phyloP scores from a whole-genome alignment of 1,140 invertebrate genomes.

The Oryctes rhinoceros region DNA sequence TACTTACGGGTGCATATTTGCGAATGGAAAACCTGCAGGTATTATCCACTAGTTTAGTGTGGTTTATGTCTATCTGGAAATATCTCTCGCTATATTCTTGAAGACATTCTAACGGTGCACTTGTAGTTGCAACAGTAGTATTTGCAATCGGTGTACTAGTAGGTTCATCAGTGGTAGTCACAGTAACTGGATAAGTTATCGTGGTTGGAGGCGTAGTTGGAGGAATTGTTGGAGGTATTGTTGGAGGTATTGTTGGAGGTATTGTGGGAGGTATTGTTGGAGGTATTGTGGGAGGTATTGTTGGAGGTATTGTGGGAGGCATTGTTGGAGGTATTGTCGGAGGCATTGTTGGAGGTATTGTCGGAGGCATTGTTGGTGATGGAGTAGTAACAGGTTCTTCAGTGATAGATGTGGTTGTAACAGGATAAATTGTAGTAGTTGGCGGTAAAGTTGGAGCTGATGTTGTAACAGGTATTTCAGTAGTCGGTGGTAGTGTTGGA shows the following conservation, averaged over 20 bases:
- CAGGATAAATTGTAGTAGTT: not conserved
- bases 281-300: not conserved
- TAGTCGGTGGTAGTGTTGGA: not conserved
- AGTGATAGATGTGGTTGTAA: not conserved
- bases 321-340: not conserved
- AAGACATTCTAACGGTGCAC: not conserved
- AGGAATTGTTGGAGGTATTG: not conserved
- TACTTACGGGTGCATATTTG: not conserved
- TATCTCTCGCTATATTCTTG: not conserved
- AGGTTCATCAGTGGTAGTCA: not conserved
- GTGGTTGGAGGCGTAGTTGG: not conserved
- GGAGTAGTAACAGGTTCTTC: not conserved
- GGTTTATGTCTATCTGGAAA: not conserved
- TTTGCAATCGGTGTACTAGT: not conserved
- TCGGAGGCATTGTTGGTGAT: not conserved
- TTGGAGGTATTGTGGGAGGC: slow-evolving; percentile 31
- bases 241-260: not conserved
- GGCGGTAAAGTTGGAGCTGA: not conserved
- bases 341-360: too few species aligned
- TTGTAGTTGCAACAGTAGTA: not conserved
- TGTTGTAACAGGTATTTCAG: not conserved
- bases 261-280: not conserved
- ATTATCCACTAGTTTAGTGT: not conserved
- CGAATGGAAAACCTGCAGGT: not conserved
- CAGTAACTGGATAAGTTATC: not conserved